Evolutionary conservation across 2,888 invertebrate genomes (phyloP).

Genomic region (Mermis nigrescens): DNA sequence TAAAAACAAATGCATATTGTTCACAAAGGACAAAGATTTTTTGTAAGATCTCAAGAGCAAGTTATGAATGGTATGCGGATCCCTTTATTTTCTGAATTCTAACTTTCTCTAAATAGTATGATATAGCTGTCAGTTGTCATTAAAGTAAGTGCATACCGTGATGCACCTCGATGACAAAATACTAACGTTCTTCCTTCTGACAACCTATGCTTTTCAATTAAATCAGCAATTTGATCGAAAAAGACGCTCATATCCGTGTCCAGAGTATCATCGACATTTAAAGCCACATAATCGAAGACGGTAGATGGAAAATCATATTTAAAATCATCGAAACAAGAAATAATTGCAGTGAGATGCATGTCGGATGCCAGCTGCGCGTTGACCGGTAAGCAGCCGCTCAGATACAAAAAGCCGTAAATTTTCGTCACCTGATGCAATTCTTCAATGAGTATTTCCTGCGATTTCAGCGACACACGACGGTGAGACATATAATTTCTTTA

Average conservation of each 20-base stretch:
- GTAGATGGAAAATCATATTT: background rate
- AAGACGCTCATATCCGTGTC: background rate
- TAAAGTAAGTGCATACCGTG: no score
- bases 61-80: no score
- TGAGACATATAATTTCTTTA: no score
- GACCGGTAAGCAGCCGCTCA: constrained; percentile 2
- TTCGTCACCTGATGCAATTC: background rate
- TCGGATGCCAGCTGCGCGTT: background rate
- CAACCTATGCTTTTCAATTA: background rate
- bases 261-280: background rate
- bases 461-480: no score
- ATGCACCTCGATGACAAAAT: background rate
- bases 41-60: no score
- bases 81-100: no score
- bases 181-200: background rate
- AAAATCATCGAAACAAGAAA: background rate
- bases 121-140: no score
- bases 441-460: background rate
- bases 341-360: background rate
- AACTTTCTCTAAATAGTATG: no score
- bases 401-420: background rate
- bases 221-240: background rate
- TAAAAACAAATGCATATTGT: no score
- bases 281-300: background rate
- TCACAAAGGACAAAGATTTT: no score